Conservation (phyloP, 2,113 vertebrate species). For the Tetrao urogallus region DNA sequence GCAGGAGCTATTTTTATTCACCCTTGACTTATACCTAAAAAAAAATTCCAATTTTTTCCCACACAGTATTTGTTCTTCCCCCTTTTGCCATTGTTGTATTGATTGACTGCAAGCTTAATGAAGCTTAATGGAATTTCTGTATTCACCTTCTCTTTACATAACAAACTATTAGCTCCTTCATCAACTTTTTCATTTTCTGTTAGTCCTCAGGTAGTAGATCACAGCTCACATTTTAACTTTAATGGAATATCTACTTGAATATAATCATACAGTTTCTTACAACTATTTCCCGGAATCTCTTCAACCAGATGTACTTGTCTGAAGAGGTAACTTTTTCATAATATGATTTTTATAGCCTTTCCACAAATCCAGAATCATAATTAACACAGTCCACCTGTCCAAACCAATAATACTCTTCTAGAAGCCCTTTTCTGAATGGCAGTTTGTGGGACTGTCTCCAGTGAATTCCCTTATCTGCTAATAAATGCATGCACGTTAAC, state of each 20-base stretch:
- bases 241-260: background rate
- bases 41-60: background rate
- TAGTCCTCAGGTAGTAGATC: background rate
- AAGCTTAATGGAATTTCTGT: background rate
- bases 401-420: background rate
- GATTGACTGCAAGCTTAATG: background rate
- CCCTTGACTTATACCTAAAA: fast-evolving
- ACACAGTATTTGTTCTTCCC: background rate
- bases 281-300: background rate
- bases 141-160: conserved; percentile 14
- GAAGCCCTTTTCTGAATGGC: background rate
- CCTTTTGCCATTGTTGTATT: background rate
- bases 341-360: background rate
- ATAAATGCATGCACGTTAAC: background rate
- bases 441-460: background rate
- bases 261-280: background rate
- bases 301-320: background rate
- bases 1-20: background rate
- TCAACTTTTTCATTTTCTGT: conserved; percentile 23
- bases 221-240: background rate
- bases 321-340: background rate
- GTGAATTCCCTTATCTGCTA: background rate
- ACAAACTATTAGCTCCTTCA: background rate
- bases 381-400: background rate
- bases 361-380: background rate